These are phyloP conservation scores for Drosophila tripunctata DNA, from an alignment of 2,888 invertebrate species.

Conservation along the genomic window DNA sequence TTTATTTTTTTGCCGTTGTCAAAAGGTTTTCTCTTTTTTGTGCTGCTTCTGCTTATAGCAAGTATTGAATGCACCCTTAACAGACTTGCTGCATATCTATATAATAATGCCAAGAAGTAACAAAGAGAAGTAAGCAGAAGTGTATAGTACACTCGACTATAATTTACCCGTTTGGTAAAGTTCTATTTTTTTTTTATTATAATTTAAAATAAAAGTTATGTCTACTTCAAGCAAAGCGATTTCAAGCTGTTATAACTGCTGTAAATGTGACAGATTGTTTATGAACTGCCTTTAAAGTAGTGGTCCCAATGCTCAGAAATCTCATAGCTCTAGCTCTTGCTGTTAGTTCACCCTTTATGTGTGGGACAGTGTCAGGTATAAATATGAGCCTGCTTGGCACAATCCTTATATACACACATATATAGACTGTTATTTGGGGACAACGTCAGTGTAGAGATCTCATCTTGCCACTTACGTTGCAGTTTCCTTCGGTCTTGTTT, in stretches of 20 bases:
- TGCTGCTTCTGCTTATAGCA: neutral
- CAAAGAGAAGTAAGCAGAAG: neutral
- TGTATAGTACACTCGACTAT: neutral
- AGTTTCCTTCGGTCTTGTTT: neutral
- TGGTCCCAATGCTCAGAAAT: too few species aligned
- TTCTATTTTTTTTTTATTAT: too few species aligned
- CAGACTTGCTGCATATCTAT: constrained; percentile 5
- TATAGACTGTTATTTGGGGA: constrained; percentile 4
- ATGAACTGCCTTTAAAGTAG: too few species aligned
- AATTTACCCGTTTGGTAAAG: neutral
- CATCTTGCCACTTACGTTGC: constrained; percentile 4
- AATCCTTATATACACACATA: neutral
- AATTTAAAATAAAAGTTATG: too few species aligned
- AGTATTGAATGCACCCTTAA: constrained; percentile 31
- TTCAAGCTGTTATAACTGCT: too few species aligned
- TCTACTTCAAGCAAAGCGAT: too few species aligned
- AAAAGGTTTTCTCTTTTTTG: constrained; percentile 3
- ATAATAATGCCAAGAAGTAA: constrained; percentile 32
- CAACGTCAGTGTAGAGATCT: constrained; percentile 2
- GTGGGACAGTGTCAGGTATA: too few species aligned
- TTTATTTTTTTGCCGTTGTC: neutral
- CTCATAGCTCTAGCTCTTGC: too few species aligned
- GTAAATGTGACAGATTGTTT: too few species aligned
- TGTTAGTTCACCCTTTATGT: too few species aligned
- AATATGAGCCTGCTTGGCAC: constrained; percentile 15